Evolutionary conservation across 1,140 invertebrate genomes (phyloP).

Genomic region (Lasioglossum baleicum): DNA sequence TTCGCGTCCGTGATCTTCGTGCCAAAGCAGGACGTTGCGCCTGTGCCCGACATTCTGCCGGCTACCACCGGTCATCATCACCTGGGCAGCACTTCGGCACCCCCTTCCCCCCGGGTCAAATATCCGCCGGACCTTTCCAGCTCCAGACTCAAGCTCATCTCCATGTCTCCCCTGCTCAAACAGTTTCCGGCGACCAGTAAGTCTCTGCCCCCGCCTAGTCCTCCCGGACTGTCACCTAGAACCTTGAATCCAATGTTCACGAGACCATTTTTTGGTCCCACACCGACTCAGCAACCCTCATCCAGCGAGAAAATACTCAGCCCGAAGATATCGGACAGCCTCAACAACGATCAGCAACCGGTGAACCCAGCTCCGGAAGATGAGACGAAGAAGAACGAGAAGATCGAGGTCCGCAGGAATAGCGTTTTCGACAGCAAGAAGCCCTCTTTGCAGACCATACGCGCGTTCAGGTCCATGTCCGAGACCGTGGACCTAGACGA

Average conservation of each 20-base stretch:
- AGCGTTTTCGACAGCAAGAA: not conserved
- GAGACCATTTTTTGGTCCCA: conserved; percentile 52
- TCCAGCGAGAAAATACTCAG: not conserved
- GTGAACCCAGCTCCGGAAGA: not conserved
- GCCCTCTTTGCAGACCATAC: conserved; percentile 27
- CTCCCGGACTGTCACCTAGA: conserved; percentile 70
- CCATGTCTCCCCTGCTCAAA: conserved; percentile 74
- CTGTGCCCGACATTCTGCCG: conserved; percentile 27
- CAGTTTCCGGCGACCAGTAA: conserved; percentile 75
- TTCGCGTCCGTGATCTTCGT: conserved; percentile 95
- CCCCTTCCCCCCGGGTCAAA: conserved; percentile 74
- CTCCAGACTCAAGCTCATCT: conserved; percentile 72
- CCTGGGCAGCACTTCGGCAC: conserved; percentile 65
- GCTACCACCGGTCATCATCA: conserved; percentile 53
- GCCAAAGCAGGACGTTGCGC: conserved; percentile 82
- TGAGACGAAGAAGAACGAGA: not conserved
- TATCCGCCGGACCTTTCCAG: conserved; percentile 60
- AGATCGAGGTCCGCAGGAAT: not conserved
- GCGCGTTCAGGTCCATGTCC: conserved; percentile 36
- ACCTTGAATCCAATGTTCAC: conserved; percentile 22
- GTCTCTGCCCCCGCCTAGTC: conserved; percentile 73
- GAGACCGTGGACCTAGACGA: conserved; percentile 35
- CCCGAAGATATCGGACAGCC: not conserved
- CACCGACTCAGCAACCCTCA: not conserved
- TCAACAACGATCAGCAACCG: not conserved